Evolutionary conservation across 1,140 invertebrate genomes (phyloP).

Genomic region (Melanaphis sacchari): DNA sequence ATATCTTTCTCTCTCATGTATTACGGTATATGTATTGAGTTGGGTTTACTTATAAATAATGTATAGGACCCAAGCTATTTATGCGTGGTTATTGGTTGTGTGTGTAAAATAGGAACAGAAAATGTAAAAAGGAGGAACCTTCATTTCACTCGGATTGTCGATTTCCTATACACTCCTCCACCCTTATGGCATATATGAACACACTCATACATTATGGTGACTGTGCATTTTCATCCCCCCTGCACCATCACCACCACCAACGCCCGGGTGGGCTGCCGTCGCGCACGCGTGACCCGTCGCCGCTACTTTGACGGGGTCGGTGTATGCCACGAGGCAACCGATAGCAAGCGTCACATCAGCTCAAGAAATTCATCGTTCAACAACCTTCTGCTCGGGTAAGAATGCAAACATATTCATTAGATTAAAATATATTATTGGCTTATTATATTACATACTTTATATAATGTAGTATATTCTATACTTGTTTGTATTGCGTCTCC

Average conservation of each 20-base stretch:
- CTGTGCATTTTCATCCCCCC: constrained; percentile 36
- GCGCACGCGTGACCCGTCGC: constrained; percentile 48
- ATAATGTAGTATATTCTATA: background rate
- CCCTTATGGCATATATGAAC: background rate
- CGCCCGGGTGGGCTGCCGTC: constrained; percentile 4
- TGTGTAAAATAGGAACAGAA: constrained; percentile 14
- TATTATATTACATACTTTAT: background rate
- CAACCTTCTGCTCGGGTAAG: constrained; percentile 44
- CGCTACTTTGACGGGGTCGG: constrained; percentile 4
- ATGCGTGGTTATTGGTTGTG: background rate
- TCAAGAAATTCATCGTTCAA: constrained; percentile 38
- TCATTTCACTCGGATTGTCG: constrained; percentile 47
- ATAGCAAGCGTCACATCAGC: constrained; percentile 14
- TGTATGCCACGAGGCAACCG: constrained; percentile 30
- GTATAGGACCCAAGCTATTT: background rate
- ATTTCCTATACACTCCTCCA: constrained; percentile 31
- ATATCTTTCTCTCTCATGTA: background rate
- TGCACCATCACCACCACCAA: background rate
- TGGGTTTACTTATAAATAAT: constrained; percentile 14
- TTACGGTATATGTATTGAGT: background rate
- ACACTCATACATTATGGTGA: constrained; percentile 40
- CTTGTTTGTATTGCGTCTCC: background rate
- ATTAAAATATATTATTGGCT: background rate
- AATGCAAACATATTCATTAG: background rate
- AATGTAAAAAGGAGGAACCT: constrained; percentile 44